Evolutionary conservation across 2,888 invertebrate species (phyloP).

Genomic region (Scaeva pyrastri): DNA sequence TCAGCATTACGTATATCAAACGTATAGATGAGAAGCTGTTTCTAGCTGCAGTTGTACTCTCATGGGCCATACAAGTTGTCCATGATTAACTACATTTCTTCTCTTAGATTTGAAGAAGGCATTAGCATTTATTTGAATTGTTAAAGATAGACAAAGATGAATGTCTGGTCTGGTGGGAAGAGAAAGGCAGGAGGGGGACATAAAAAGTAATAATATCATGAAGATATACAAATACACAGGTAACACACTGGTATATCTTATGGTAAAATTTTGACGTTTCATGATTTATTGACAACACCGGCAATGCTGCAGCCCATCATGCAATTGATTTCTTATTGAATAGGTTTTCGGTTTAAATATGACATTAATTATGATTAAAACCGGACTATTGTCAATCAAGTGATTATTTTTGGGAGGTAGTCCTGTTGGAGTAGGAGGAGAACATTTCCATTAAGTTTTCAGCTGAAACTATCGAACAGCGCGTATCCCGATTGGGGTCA

Average conservation of each 20-base stretch:
- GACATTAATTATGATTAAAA: constrained; percentile 19
- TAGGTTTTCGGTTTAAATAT: neutral
- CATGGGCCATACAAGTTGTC: constrained; percentile 38
- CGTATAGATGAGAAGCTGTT: constrained; percentile 4
- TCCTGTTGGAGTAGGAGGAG: neutral
- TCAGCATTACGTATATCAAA: neutral
- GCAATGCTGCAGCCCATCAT: neutral
- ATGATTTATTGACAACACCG: constrained; percentile 48
- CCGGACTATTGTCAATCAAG: constrained; percentile 1
- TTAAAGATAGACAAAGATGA: constrained; percentile 32
- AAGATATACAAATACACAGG: neutral
- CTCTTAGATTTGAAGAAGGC: constrained; percentile 55
- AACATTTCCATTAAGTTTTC: neutral
- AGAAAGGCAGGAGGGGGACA: neutral
- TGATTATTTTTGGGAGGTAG: neutral
- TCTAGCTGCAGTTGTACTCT: constrained; percentile 35
- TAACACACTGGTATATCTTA: neutral
- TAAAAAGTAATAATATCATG: neutral
- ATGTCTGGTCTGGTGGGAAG: constrained; percentile 28
- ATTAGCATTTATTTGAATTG: constrained; percentile 70
- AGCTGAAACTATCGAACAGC: neutral
- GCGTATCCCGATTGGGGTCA: no score
- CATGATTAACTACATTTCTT: constrained; percentile 60
- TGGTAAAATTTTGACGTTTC: constrained; percentile 22
- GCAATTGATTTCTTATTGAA: constrained; percentile 8